Percentiles rank a stretch among this genome's conserved stretches.
Conservation (phyloP, 2,888 invertebrate species). For the Candidula unifasciata region DNA sequence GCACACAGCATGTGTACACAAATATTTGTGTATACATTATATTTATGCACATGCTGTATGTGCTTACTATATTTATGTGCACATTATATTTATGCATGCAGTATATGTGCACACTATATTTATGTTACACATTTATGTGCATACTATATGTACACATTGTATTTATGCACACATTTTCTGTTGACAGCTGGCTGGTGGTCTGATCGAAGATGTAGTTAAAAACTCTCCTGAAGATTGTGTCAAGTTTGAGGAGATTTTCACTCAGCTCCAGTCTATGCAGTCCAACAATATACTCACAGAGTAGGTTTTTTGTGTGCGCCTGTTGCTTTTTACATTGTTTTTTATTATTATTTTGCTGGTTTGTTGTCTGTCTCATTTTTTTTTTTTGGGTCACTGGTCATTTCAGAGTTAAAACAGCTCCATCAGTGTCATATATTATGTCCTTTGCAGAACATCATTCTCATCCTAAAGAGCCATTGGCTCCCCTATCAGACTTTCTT, state of each 20-base stretch:
- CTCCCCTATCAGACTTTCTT: too few relatives aligned
- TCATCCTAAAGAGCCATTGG: too few relatives aligned
- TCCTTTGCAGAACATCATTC: too few relatives aligned
- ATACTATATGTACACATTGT: background rate
- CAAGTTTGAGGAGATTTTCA: conserved; percentile 46
- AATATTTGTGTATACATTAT: too few relatives aligned
- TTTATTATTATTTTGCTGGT: background rate
- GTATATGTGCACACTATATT: too few relatives aligned
- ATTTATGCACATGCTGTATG: too few relatives aligned
- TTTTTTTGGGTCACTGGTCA: too few relatives aligned
- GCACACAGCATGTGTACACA: too few relatives aligned
- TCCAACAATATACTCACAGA: background rate
- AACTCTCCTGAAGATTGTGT: conserved; percentile 4
- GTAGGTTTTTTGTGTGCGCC: conserved; percentile 31
- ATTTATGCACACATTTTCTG: conserved; percentile 10
- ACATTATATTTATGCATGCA: background rate
- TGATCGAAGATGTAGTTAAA: conserved; percentile 64
- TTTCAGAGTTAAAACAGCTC: too few relatives aligned
- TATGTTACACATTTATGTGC: background rate
- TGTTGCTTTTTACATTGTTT: background rate
- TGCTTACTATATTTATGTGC: too few relatives aligned
- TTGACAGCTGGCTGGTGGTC: conserved; percentile 66
- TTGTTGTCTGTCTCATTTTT: too few relatives aligned
- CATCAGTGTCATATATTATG: too few relatives aligned
- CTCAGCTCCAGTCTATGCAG: conserved; percentile 14